Base-by-base conservation (phyloP, 1,140 invertebrate species). In the Hycleus cichorii region DNA sequence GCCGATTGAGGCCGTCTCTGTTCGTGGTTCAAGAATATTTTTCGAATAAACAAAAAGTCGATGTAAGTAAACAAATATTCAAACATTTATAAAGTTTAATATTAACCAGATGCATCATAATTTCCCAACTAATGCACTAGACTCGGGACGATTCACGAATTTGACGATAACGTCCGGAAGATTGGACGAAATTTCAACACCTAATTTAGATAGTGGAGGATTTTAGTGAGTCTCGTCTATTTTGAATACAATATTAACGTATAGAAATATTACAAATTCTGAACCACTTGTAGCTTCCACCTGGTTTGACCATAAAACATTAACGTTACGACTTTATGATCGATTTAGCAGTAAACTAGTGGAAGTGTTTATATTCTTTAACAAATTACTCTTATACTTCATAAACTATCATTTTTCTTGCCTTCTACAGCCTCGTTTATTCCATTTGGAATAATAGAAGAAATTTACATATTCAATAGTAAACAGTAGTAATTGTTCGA, bases 311-410 rank as follows among this genome's bases (percentile, higher is more conserved):
- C 67, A 67, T 69, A 69, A 69, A 69, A 69, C 67, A 67, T 65
- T 69, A 67, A 63, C 66, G 64, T 64, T 67, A 66, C 67, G 61
- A 60, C 67, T 69, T 69, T 69, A 69, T 69, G 67, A 69, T 69
- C 67, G 67, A 69, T 69, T 66, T 64, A 59, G 62, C 65, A 65
- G 61, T 69, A 69, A 69, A 65, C 59, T 68, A 65, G 62, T 57
- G 42, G 63, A 68, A 64, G 66, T 68, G 66, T 68, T 68, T 68
- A 68, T 66, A 66, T 65, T 66, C 66, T 66, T 18, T 64, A 68
- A 66, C 66, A 68, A 68, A 68, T 68, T 66, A 65, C 58, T 46
- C 53, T 60, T 63, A 18, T 18, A 58, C 63, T 63, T 55, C 61
- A 56, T 65, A 58, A 65, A 63, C 56, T 64, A 47, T 61, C 43